Percentiles rank a stretch among this genome's conserved stretches.
phyloP scores from a whole-genome alignment of 2,888 invertebrate species.

The Hyposoter didymator region DNA sequence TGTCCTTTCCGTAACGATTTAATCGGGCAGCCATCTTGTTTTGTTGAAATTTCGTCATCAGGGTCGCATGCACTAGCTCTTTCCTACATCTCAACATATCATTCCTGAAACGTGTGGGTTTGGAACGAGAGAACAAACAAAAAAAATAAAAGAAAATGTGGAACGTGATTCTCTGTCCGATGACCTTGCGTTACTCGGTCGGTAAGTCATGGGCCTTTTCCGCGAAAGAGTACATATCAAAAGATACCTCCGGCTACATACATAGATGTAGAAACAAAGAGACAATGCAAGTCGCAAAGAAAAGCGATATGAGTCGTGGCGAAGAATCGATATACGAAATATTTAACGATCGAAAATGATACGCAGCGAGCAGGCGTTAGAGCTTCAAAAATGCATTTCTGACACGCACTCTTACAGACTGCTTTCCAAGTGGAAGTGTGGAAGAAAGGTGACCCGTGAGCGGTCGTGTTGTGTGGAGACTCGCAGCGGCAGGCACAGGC shows the following conservation, averaged over 20 bases:
- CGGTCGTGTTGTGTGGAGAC: constrained; percentile 52
- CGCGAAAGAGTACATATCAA: constrained; percentile 15
- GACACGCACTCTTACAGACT: constrained; percentile 35
- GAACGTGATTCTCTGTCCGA: constrained; percentile 28
- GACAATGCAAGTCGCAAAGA: not conserved
- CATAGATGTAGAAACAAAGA: not conserved
- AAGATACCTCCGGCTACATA: not conserved
- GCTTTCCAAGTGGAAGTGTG: constrained; percentile 74
- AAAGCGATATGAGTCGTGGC: not conserved
- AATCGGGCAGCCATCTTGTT: constrained; percentile 30
- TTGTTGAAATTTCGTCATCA: constrained; percentile 4
- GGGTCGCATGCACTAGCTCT: not conserved
- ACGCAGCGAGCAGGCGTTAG: not conserved
- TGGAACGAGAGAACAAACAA: constrained; percentile 6
- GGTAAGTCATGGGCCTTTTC: constrained; percentile 75
- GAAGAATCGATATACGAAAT: not conserved
- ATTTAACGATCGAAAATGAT: not conserved
- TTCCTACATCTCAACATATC: not conserved
- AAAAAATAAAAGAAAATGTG: not conserved
- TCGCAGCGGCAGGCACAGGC: constrained; percentile 5
- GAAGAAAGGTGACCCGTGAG: constrained; percentile 80
- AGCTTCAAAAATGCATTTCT: constrained; percentile 76
- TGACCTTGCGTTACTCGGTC: constrained; percentile 76
- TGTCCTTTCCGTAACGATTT: not conserved
- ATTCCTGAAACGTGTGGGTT: constrained; percentile 6